A percentile compares a stretch with the other conserved stretches of the same genome.
phyloP scores from a whole-genome alignment of 2,113 vertebrate species.

The Parus major region DNA sequence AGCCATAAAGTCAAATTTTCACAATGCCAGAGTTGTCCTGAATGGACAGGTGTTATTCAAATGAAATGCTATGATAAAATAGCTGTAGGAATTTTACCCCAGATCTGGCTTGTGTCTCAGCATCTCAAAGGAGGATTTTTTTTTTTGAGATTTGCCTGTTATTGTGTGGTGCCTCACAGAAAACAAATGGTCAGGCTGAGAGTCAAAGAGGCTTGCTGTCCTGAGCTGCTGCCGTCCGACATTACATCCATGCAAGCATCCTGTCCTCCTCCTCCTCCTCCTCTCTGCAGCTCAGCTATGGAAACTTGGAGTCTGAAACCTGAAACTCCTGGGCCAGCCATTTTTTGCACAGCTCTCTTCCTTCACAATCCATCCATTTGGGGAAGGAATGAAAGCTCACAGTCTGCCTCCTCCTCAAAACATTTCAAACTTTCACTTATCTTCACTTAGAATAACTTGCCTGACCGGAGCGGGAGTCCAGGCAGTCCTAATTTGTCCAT shows the following conservation, averaged over 20 bases:
- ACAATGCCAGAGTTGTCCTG: background rate
- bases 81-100: background rate
- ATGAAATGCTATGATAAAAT: background rate
- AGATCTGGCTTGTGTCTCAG: background rate
- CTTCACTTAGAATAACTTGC: constrained; percentile 63
- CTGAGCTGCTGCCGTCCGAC: rapidly evolving
- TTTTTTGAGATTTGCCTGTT: background rate
- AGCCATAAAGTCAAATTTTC: background rate
- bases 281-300: background rate
- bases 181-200: background rate
- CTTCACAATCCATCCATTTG: constrained; percentile 6
- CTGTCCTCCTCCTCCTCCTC: background rate
- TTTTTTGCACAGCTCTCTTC: background rate
- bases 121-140: background rate
- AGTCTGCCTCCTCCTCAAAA: constrained; percentile 42
- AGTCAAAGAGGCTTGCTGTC: background rate
- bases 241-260: rapidly evolving
- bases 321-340: background rate
- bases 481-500: constrained; percentile 69
- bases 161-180: background rate
- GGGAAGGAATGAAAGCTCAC: background rate
- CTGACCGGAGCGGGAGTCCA: constrained; percentile 1
- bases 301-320: background rate
- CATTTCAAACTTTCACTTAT: constrained; percentile 65
- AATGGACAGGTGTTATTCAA: background rate